A percentile compares a stretch with the other conserved stretches of the same genome.
Evolutionary conservation across 2,113 vertebrate species (phyloP).

Genomic region (Microtus ochrogaster): DNA sequence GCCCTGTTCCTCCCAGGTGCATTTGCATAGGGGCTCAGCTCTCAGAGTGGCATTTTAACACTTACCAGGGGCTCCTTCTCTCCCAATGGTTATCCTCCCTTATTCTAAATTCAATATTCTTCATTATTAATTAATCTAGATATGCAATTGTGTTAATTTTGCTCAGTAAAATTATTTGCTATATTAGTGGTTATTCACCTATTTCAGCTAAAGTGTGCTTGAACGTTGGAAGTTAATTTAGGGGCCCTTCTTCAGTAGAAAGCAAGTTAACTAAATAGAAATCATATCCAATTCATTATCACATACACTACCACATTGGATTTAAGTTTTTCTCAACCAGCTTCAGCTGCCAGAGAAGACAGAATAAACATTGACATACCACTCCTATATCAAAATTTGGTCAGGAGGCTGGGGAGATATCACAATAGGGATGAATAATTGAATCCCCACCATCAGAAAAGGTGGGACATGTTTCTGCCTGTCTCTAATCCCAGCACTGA

Average conservation of each 20-base stretch:
- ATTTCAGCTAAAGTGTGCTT: slow-evolving; percentile 49
- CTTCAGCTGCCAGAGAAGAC: not conserved
- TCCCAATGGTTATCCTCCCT: not conserved
- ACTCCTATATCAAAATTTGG: not conserved
- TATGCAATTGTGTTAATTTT: slow-evolving; percentile 43
- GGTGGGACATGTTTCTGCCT: not conserved
- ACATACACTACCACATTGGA: not conserved
- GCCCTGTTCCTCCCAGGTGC: not conserved
- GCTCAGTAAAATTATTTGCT: slow-evolving; percentile 25
- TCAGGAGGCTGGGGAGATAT: too few species aligned
- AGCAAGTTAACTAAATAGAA: slow-evolving; percentile 34
- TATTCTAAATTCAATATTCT: not conserved
- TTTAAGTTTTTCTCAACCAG: not conserved
- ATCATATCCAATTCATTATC: slow-evolving; percentile 22
- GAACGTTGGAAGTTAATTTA: slow-evolving; percentile 60
- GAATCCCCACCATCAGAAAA: too few species aligned
- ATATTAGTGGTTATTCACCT: not conserved
- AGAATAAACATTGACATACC: not conserved
- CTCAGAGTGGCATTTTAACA: not conserved
- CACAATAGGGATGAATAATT: not conserved
- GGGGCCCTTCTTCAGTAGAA: slow-evolving; percentile 10
- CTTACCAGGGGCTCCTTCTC: not conserved
- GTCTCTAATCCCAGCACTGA: not conserved
- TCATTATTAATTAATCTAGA: not conserved
- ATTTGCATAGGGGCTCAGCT: not conserved